Percentiles rank a stretch among this genome's conserved stretches.
Evolutionary conservation across 2,113 vertebrate genomes (phyloP).

Genomic region (Serilophus lunatus): DNA sequence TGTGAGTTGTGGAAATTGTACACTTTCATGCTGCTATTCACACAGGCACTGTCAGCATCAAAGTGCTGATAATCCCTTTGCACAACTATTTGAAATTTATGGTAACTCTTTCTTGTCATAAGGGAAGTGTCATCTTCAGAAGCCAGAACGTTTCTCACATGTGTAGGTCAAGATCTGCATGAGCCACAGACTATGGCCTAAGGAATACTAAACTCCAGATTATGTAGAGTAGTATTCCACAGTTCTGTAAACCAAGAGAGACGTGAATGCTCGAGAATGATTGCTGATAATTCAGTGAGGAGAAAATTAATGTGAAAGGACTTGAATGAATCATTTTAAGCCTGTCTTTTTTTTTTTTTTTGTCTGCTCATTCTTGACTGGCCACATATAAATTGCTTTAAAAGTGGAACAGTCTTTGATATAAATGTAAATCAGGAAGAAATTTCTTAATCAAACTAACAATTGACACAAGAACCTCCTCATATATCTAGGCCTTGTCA

Average conservation of each 20-base stretch:
- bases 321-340: neutral
- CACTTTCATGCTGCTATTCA: fast-evolving
- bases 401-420: neutral
- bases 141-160: neutral
- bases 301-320: neutral
- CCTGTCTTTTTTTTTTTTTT: neutral
- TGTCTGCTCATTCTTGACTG: neutral
- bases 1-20: neutral
- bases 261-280: neutral
- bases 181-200: neutral
- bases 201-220: neutral
- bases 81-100: neutral
- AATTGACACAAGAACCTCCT: neutral
- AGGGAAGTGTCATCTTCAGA: neutral
- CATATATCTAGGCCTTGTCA: neutral
- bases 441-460: neutral
- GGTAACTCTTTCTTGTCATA: neutral
- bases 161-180: neutral
- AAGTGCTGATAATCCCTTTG: neutral
- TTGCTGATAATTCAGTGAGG: neutral
- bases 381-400: neutral
- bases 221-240: neutral
- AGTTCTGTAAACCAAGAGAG: neutral
- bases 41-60: fast-evolving
- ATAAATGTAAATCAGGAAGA: neutral